Conservation (phyloP, 1,140 invertebrate genomes). For the Scaptomyza pallida region DNA sequence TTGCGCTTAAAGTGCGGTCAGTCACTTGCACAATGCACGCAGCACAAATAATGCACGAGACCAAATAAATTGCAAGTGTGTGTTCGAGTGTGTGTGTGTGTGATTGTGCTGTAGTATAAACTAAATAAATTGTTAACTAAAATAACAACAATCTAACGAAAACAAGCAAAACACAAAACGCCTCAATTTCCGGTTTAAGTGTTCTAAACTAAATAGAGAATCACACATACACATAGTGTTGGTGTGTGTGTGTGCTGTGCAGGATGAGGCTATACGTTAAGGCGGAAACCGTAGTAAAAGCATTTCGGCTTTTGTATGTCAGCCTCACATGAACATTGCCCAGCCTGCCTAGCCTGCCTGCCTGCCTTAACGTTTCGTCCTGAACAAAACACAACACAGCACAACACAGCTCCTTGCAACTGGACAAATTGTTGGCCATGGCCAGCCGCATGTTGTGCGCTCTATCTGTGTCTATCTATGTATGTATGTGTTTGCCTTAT, state of each 20-base stretch:
- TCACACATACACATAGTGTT: slow-evolving; percentile 31
- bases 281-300: slow-evolving; percentile 79
- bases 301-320: slow-evolving; percentile 72
- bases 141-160: slow-evolving; percentile 81
- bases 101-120: slow-evolving; percentile 46
- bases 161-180: slow-evolving; percentile 81
- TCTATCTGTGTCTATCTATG: neutral
- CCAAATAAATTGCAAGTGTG: slow-evolving; percentile 57
- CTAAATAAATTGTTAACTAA: slow-evolving; percentile 83
- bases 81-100: slow-evolving; percentile 11
- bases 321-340: slow-evolving; percentile 67
- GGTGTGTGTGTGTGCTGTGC: slow-evolving; percentile 6
- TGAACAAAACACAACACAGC: too few relatives aligned
- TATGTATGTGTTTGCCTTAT: slow-evolving; percentile 53
- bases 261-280: slow-evolving; percentile 56
- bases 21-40: slow-evolving; percentile 49
- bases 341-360: neutral
- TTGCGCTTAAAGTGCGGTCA: slow-evolving; percentile 33
- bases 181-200: slow-evolving; percentile 83
- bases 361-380: slow-evolving; percentile 19
- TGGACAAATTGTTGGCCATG: slow-evolving; percentile 69
- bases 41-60: slow-evolving; percentile 52
- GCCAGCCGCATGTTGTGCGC: slow-evolving; percentile 58
- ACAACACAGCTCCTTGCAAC: slow-evolving; percentile 31
- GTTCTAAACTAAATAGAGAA: slow-evolving; percentile 78